phyloP scores from a whole-genome alignment of 2,113 vertebrate genomes.

The Solenodon paradoxus region DNA sequence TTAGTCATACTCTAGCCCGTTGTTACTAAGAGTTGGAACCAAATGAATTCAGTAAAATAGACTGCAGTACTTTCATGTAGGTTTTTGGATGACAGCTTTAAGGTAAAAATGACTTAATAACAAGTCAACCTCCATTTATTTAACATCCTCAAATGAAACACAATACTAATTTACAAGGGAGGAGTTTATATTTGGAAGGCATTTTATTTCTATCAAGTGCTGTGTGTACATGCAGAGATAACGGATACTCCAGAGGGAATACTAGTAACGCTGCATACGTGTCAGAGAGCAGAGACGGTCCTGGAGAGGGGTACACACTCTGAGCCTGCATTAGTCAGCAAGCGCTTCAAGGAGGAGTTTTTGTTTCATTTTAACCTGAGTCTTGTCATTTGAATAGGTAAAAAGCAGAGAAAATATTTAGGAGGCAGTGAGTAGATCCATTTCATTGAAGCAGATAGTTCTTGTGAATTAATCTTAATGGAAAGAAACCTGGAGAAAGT shows the following conservation, averaged over 20 bases:
- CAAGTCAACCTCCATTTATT: background rate
- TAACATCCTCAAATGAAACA: background rate
- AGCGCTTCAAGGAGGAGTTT: background rate
- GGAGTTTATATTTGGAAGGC: background rate
- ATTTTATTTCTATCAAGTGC: background rate
- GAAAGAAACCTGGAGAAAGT: background rate
- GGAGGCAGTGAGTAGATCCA: background rate
- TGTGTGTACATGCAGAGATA: background rate
- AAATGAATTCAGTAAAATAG: background rate
- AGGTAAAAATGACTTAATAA: constrained; percentile 6
- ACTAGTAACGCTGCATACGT: background rate
- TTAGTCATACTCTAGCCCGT: background rate
- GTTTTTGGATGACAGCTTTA: background rate
- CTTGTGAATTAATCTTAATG: background rate
- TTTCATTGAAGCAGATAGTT: background rate
- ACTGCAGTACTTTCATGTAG: constrained; percentile 4
- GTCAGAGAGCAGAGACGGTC: background rate
- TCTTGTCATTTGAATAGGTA: background rate
- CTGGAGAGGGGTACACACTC: background rate
- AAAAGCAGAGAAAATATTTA: background rate
- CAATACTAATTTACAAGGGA: background rate
- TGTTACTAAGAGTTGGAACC: background rate
- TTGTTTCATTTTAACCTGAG: background rate
- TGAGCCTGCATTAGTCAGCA: background rate
- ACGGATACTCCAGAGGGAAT: background rate